Evolutionary conservation across 1,140 invertebrate species (phyloP), one percentile per base, ranked within the genome.

Genomic region (Drosophila rufa): DNA sequence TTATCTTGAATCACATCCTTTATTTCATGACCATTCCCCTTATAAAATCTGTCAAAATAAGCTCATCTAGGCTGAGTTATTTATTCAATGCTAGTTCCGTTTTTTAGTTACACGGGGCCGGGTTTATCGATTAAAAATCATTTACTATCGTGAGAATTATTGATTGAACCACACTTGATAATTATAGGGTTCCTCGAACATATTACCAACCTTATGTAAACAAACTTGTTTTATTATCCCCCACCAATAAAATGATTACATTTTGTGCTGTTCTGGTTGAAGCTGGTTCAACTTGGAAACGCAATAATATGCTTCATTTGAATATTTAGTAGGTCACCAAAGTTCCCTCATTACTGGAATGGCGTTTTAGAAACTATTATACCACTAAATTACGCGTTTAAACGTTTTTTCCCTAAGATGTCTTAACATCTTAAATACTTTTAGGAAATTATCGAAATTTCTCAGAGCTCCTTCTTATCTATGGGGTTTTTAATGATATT

Each of bases 181-280:
- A 61, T 66, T 61, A 6, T 12, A 61, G 40, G 40, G 27, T 60
- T 65, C 12, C 12, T 43, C 40, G 25, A 45, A 45, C 40, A 45
- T 45, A 60, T 33, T 33, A 55, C 38, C 36, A 57, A 14, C 7
- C 17, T 43, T 65, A 33, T 65, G 25, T 59, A 65, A 65, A 7
- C 0, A 59, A 58, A 43, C 25, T 42, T 15, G 50, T 42, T 33
- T 33, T 14, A 45, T 45, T 12, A 61, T 19, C 55, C 2, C 51
- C n/a, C 11, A 27, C n/a, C n/a, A 55, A 27, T 15, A 42, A 25
- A 42, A 22, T 43, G 15, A 27, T 27, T 45, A 1, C 11, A 45
- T 27, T 58, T 58, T 27, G 36, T 45, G n/a, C 5, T 5, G 25
- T 43, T 58, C 38, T n/a, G 58, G 30, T 46, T 65, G 2, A 25